phyloP scores from a whole-genome alignment of 2,888 invertebrate genomes.

The Amiota minor region DNA sequence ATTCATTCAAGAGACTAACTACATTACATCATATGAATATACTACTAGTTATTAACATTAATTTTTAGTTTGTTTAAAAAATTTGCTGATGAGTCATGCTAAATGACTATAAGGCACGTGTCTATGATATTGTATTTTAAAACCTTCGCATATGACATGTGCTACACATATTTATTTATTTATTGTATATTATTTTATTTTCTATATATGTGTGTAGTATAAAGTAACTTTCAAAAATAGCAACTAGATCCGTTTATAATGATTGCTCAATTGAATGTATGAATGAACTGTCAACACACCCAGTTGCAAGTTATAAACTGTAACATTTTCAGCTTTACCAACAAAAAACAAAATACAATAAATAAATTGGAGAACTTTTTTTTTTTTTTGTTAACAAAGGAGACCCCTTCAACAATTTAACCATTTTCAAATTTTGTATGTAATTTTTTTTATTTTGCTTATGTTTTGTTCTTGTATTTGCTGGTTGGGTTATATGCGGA shows the following conservation, averaged over 20 bases:
- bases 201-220: too few species aligned
- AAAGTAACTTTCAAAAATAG: not conserved
- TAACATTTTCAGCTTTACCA: not conserved
- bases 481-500: constrained; percentile 50
- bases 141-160: not conserved
- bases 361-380: constrained; percentile 30
- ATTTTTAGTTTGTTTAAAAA: not conserved
- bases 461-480: constrained; percentile 27
- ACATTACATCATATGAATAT: too few species aligned
- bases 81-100: constrained; percentile 5
- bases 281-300: constrained; percentile 25
- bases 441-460: not conserved
- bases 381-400: not conserved
- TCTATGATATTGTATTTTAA: not conserved
- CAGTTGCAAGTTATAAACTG: not conserved
- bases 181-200: too few species aligned
- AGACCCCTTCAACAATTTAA: not conserved
- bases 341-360: not conserved
- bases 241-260: constrained; percentile 19
- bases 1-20: too few species aligned
- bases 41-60: not conserved
- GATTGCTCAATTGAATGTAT: constrained; percentile 10
- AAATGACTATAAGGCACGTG: not conserved
- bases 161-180: not conserved
- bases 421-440: not conserved